Evolutionary conservation across 2,113 vertebrate genomes (phyloP), one percentile per base, ranked within the genome.

Genomic region (Bos indicus): DNA sequence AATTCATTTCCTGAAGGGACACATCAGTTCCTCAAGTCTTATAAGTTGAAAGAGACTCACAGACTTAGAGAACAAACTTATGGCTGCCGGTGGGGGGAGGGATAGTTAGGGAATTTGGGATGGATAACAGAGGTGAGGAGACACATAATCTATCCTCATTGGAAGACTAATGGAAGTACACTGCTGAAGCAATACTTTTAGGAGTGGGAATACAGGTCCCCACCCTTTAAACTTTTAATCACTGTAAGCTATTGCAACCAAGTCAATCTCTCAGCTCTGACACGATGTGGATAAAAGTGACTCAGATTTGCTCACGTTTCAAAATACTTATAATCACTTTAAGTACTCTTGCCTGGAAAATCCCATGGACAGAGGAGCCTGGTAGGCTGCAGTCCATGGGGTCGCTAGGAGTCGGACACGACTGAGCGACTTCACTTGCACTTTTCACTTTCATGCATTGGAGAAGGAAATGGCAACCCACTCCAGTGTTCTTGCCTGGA

Each of bases 241-340:
- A 95, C 40, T 52, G 8, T 6, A 74, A 77, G 26, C 26, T 97
- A 95, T 62, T 96, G 93, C 82, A 94, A 62, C 78, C 78, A 84
- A 95, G 56, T 62, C 11, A 95, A 87, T 23, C 52, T 62, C 30
- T 67, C 48, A 62, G 48, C 33, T 93, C 26, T 64, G 43, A 78
- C 10, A 80, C 12, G 25, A 62, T 88, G 90, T 64, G 83, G 51
- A 71, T 83, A 97, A 82, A 91, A 94, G 43, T 92, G 74, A 87
- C 78, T 96, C 9, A 78, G 33, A 94, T 85, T 90, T 94, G 78
- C 54, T 91, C 28, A 46, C 46, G 36, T 94, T 92, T 94, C 40
- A 96, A 94, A 95, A 91, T 33, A 91, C 23, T 3, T 97, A 78
- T 67, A 84, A 93, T 97, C 64, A 84, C 56, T 90, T 80, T 30